Base-by-base conservation (phyloP, 2,113 vertebrate genomes). In the Nyctereutes procyonoides region DNA sequence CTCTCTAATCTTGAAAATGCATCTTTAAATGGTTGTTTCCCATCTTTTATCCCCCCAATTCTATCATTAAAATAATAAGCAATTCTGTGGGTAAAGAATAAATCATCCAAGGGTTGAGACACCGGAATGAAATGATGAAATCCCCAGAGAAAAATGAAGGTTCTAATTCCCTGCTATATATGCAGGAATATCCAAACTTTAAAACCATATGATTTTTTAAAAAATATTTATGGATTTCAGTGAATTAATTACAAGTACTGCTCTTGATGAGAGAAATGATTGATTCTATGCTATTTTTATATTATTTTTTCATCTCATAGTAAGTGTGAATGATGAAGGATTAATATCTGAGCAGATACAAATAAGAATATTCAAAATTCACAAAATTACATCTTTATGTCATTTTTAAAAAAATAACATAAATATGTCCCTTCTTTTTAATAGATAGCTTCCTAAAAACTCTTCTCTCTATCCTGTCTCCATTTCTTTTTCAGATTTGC, bases 61-160 rank as follows among this genome's bases (percentile, higher is more conserved):
- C 48, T 97, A 88, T 77, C 76, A 79, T 93, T 95, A 98, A 95
- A 94, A 95, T 88, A 90, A 93, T 96, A 88, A 90, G 60, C 73
- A 79, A 93, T 93, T 98, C 92, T 81, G 55, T 67, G 58, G 9
- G 43, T 65, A 93, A 73, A 93, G 43, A 88, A 94, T 90, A 73
- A 94, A 94, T 88, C 35, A 28, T 77, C 79, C 82, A 38, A n/a
- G 24, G 53, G 35, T 76, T 58, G 14, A 82, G 89, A 88, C 84
- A 76, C 81, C 88, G 55, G 38, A 86, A 94, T 91, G 71, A 82
- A 85, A 85, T 71, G 73, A 95, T 88, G 90, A 94, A 94, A 93
- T 82, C 71, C 82, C 22, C 58, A 74, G 28, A 26, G 63, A 58
- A 77, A 86, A 88, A 32, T 20, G 43, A 14, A 74, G 22, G 14